phyloP scores from a whole-genome alignment of 2,888 invertebrate genomes.

The Neoitamus cyanurus region DNA sequence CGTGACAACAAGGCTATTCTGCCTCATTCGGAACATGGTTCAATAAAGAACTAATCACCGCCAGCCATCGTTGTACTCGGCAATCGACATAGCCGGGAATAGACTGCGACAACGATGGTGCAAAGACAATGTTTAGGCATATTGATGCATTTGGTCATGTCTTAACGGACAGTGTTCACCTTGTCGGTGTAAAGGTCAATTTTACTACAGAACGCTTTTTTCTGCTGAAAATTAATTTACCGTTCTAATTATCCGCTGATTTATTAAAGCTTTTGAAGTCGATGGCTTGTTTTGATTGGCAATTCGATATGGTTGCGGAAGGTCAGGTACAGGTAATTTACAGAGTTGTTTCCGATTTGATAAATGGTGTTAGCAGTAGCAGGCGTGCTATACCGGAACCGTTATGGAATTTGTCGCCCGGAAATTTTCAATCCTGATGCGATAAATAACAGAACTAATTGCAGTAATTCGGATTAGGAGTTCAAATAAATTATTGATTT shows the following conservation, averaged over 20 bases:
- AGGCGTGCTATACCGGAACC: neutral
- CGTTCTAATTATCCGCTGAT: neutral
- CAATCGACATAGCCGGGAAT: neutral
- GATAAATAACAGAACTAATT: neutral
- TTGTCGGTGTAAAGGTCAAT: neutral
- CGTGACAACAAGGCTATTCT: slow-evolving; percentile 7
- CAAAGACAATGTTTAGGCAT: neutral
- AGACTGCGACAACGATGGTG: neutral
- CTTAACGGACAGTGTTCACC: neutral
- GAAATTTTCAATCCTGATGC: neutral
- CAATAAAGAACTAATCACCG: neutral
- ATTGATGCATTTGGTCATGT: neutral
- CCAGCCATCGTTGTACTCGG: neutral
- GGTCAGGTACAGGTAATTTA: neutral
- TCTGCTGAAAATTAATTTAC: neutral
- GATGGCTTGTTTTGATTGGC: neutral
- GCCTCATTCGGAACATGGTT: neutral
- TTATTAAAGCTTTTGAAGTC: neutral
- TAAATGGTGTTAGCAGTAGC: neutral
- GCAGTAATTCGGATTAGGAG: neutral
- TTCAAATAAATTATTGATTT: neutral
- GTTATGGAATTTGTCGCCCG: neutral
- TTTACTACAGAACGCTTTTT: neutral
- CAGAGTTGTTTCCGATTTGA: neutral
- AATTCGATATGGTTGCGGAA: neutral